phyloP scores from a whole-genome alignment of 2,888 invertebrate genomes.

The Polia nebulosa region DNA sequence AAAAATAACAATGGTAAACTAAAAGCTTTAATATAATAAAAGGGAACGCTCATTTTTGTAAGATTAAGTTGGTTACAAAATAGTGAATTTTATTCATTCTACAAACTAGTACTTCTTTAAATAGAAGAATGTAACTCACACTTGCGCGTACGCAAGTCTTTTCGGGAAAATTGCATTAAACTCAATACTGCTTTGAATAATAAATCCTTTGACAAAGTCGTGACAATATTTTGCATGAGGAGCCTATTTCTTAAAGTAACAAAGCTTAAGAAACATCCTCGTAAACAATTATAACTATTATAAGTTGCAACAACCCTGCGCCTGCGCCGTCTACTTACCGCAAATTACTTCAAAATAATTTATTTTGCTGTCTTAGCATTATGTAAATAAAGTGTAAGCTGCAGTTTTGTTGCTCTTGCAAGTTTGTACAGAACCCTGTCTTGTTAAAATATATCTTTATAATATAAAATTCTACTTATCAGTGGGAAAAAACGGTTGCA shows the following conservation, averaged over 20 bases:
- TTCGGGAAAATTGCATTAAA: neutral
- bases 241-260: conserved; percentile 5
- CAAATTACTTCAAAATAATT: conserved; percentile 64
- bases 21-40: neutral
- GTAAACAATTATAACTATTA: conserved; percentile 58
- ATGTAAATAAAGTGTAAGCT: conserved; percentile 31
- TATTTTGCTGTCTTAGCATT: conserved; percentile 50
- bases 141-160: too few relatives aligned
- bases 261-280: conserved; percentile 36
- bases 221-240: conserved; percentile 14
- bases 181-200: neutral
- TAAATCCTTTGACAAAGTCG: neutral
- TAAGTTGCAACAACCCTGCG: conserved; percentile 52
- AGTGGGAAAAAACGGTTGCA: too few relatives aligned
- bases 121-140: neutral
- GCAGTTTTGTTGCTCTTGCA: neutral
- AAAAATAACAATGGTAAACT: neutral
- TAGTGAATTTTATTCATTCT: too few relatives aligned
- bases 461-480: neutral
- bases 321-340: conserved; percentile 48
- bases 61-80: neutral
- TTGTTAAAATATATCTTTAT: neutral
- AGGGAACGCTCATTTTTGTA: neutral
- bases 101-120: neutral
- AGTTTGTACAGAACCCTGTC: neutral